Percentiles rank a stretch among this genome's conserved stretches.
Evolutionary conservation across 2,888 invertebrate genomes (phyloP).

Genomic region (Sesia apiformis): DNA sequence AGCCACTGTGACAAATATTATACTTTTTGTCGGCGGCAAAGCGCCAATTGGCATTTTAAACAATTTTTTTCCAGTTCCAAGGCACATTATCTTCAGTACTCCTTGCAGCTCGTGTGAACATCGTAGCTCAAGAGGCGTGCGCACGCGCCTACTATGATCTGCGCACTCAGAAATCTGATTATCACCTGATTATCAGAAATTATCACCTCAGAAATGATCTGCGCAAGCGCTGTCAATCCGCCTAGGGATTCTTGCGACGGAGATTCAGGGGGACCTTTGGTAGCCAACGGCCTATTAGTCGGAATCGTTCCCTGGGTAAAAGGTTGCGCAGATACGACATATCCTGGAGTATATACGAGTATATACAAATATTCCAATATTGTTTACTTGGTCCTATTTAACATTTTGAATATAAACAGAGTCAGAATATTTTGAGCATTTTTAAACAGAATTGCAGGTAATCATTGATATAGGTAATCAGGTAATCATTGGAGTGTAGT

Average conservation of each 20-base stretch:
- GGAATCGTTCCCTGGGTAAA: slow-evolving; percentile 76
- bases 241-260: slow-evolving; percentile 67
- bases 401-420: no score
- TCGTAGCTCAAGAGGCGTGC: slow-evolving; percentile 49
- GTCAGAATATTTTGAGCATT: no score
- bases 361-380: no score
- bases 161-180: no score
- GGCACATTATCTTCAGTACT: slow-evolving; percentile 40
- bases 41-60: neutral
- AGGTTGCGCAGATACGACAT: slow-evolving; percentile 62
- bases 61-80: slow-evolving; percentile 34
- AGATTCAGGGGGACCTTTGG: slow-evolving; percentile 77
- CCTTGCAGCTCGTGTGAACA: slow-evolving; percentile 45
- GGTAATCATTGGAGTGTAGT: no score
- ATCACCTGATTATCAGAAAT: no score
- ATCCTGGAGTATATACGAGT: slow-evolving; percentile 75
- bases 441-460: no score
- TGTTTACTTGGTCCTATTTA: no score
- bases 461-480: no score
- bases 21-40: no score
- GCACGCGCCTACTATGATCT: slow-evolving; percentile 60
- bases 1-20: no score
- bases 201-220: slow-evolving; percentile 55
- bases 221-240: slow-evolving; percentile 42
- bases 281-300: slow-evolving; percentile 49